These are phyloP conservation scores for Lithobates pipiens DNA, from an alignment of 2,797 vertebrate species.

Conservation along the genomic window DNA sequence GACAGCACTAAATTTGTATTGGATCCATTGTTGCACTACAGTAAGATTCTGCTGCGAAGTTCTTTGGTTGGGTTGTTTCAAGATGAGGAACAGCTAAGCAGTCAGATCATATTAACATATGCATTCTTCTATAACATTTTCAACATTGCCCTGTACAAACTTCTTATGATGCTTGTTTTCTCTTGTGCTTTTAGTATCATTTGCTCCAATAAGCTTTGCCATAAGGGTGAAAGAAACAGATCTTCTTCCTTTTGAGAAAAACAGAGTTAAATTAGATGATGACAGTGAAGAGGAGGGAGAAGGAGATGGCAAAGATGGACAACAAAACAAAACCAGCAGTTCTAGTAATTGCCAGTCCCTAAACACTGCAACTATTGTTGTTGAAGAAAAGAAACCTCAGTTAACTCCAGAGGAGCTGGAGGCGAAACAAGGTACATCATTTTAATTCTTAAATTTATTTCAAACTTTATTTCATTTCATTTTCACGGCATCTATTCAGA, in stretches of 20 bases:
- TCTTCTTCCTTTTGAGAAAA: slow-evolving; percentile 94
- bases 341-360: slow-evolving; percentile 64
- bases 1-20: too few relatives aligned
- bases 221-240: slow-evolving; percentile 97
- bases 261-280: slow-evolving; percentile 92
- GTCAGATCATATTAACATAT: too few relatives aligned
- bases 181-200: slow-evolving; percentile 80
- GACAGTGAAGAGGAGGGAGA: slow-evolving; percentile 92
- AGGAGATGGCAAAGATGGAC: slow-evolving; percentile 79
- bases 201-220: slow-evolving; percentile 98
- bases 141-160: too few relatives aligned
- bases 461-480: too few relatives aligned
- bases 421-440: slow-evolving; percentile 91
- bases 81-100: too few relatives aligned
- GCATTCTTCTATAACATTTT: too few relatives aligned
- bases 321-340: slow-evolving; percentile 70
- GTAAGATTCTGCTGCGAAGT: too few relatives aligned
- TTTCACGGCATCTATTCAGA: too few relatives aligned
- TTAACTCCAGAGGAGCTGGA: slow-evolving; percentile 93
- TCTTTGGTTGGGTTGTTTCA: too few relatives aligned
- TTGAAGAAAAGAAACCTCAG: slow-evolving; percentile 88
- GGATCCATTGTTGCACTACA: too few relatives aligned
- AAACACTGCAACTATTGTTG: slow-evolving; percentile 66
- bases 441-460: too few relatives aligned
- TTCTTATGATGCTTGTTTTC: background rate